Evolutionary conservation across 2,113 vertebrate genomes (phyloP), one percentile per base, ranked within the genome.

Genomic region (Phylloscopus trochiloides): DNA sequence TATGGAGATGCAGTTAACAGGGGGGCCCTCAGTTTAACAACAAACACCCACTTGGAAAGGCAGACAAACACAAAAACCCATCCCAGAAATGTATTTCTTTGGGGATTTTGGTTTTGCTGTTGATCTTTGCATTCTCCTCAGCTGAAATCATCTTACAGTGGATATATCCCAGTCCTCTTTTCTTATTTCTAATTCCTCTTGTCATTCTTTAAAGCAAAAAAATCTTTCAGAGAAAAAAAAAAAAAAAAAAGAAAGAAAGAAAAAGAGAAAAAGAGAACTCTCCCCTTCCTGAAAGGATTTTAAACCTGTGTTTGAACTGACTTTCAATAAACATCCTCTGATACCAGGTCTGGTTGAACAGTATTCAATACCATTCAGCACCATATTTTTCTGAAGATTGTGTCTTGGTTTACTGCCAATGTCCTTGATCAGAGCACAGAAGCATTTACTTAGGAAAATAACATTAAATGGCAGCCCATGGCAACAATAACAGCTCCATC

Each of bases 391-490:
- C 89, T 73, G 71, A 85, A 92, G 80, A 21, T 43, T 40, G 29
- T 88, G 67, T 93, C 90, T 96, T 93, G 88, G 92, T 96, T 96
- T 95, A 73, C 51, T 94, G 94, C 86, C 94, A 93, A 85, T 42
- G 94, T 88, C 96, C 97, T 97, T 96, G 95, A 96, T 96, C 76
- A 90, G 93, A 94, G 95, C 83, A 97, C 70, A 96, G 92, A 54
- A 62, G 95, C 90, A 93, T 97, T 95, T 96, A 96, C 88, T 95
- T 93, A 97, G 84, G 93, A 91, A 96, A 95, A 96, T 93, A 97
- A 92, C 93, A 92, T 94, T 92, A 95, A 97, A 97, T 93, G 93
- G 91, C 92, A 96, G 96, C 91, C 88, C 81, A 89, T 95, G 94
- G 96, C 95, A 96, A 97, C 92, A 96, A 94, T 89, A 94, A 93